These are phyloP conservation scores for Boulengerochromis microlepis DNA, from an alignment of 2,113 vertebrate genomes.

Conservation along the genomic window DNA sequence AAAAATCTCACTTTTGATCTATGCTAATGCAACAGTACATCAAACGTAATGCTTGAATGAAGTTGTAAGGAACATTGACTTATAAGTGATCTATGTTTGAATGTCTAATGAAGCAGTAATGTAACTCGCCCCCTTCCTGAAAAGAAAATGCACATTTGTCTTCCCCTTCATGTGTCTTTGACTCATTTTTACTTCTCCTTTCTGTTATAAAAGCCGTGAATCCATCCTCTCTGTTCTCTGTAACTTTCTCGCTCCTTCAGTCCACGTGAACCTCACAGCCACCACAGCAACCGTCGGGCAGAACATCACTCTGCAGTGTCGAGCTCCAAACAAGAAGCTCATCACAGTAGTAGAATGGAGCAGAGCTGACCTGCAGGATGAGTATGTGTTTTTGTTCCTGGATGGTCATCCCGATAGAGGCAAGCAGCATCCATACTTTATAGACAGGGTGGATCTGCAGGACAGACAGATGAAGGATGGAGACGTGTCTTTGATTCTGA, in stretches of 20 bases:
- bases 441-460: neutral
- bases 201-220: rapidly evolving
- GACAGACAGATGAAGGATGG: neutral
- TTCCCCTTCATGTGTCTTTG: neutral
- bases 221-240: neutral
- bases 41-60: neutral
- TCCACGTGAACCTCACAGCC: neutral
- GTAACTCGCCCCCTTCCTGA: neutral
- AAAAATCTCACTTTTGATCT: neutral
- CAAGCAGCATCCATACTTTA: neutral
- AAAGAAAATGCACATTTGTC: neutral
- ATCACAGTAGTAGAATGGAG: neutral
- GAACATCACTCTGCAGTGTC: neutral
- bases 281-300: neutral
- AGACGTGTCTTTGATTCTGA: neutral
- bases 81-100: neutral
- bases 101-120: neutral
- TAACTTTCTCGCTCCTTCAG: neutral
- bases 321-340: rapidly evolving
- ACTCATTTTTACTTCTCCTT: neutral
- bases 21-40: neutral
- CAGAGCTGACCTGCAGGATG: neutral
- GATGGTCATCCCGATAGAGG: neutral
- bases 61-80: neutral
- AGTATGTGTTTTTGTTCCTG: neutral